These are phyloP conservation scores for Aethes cnicana DNA, from an alignment of 2,888 invertebrate species.

Conservation along the genomic window DNA sequence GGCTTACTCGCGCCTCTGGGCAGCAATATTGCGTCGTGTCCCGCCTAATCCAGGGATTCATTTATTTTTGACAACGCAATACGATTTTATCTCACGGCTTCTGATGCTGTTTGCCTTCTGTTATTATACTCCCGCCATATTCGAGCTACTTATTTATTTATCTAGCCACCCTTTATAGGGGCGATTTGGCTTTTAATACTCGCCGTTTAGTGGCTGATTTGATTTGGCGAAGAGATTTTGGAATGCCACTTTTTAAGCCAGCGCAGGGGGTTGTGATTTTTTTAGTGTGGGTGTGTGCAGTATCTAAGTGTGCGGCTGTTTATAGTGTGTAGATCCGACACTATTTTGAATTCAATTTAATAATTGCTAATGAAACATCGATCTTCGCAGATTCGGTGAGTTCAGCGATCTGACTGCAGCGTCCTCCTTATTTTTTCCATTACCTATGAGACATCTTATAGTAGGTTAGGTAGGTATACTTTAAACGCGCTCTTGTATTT, in stretches of 20 bases:
- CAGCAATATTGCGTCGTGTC: conserved; percentile 79
- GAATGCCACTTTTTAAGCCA: conserved; percentile 52
- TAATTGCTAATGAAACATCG: no score
- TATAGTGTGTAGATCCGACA: no score
- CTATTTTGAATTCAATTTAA: no score
- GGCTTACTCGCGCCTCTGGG: conserved; percentile 71
- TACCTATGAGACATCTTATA: no score
- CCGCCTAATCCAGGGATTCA: conserved; percentile 81
- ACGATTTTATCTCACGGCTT: conserved; percentile 82
- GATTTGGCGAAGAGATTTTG: conserved; percentile 50
- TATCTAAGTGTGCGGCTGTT: no score
- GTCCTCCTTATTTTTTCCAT: no score
- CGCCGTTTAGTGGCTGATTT: conserved; percentile 66
- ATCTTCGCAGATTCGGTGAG: no score
- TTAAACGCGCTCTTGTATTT: no score
- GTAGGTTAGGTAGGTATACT: no score
- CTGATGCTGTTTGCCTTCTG: conserved; percentile 82
- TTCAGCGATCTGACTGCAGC: no score
- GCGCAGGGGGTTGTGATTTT: no score
- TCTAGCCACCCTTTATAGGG: conserved; percentile 70
- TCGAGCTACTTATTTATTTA: conserved; percentile 79
- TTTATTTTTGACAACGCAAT: conserved; percentile 83
- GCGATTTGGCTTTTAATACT: conserved; percentile 74
- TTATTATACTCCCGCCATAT: conserved; percentile 77
- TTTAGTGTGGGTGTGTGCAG: no score